Conservation (phyloP, 2,888 invertebrate genomes). For the Xestia c-nigrum region DNA sequence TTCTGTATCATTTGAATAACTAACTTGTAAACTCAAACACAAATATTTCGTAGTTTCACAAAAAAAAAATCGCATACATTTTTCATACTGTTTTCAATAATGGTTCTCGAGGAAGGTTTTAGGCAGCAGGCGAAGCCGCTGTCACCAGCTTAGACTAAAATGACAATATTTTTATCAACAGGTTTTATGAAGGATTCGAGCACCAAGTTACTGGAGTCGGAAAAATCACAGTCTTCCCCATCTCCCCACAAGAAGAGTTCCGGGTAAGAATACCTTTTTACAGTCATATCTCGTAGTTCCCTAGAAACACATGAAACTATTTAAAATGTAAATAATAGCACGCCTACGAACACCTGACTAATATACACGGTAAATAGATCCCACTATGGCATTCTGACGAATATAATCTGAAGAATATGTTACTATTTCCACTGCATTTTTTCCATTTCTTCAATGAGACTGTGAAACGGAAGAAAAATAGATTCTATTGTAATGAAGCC, state of each 20-base stretch:
- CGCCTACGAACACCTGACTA: constrained; percentile 77
- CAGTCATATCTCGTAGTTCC: constrained; percentile 21
- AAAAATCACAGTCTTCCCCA: constrained; percentile 85
- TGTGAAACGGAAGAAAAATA: constrained; percentile 47
- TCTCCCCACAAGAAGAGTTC: constrained; percentile 87
- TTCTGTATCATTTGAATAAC: too few relatives aligned
- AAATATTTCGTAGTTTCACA: too few relatives aligned
- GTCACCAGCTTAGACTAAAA: too few relatives aligned
- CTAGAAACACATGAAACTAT: constrained; percentile 36
- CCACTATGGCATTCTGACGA: constrained; percentile 56
- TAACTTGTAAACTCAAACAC: too few relatives aligned
- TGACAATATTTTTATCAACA: too few relatives aligned
- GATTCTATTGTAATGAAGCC: background rate
- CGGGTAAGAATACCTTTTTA: constrained; percentile 77
- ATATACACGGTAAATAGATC: constrained; percentile 71
- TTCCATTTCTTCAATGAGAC: constrained; percentile 41
- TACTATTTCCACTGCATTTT: constrained; percentile 50
- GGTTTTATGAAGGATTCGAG: constrained; percentile 88
- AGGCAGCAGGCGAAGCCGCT: too few relatives aligned
- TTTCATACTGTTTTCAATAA: too few relatives aligned
- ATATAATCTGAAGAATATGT: constrained; percentile 26
- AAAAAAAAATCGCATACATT: too few relatives aligned
- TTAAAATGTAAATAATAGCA: constrained; percentile 78
- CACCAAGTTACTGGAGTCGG: constrained; percentile 86
- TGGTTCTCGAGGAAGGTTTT: too few relatives aligned